These are phyloP conservation scores for Spea bombifrons DNA, from an alignment of 2,113 vertebrate species.

Conservation along the genomic window DNA sequence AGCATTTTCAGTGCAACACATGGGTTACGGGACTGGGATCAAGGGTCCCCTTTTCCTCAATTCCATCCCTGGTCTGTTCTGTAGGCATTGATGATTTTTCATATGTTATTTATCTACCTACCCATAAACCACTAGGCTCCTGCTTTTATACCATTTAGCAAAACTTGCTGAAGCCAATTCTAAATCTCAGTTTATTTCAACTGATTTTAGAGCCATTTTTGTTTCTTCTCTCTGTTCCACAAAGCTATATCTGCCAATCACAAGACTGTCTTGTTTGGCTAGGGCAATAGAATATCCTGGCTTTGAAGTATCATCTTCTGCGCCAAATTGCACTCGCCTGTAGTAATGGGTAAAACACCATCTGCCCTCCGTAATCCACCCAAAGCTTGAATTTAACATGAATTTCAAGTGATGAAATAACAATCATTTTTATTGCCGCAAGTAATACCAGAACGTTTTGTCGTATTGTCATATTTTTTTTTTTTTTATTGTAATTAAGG, in stretches of 20 bases:
- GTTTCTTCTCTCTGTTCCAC: not conserved
- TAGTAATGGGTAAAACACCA: not conserved
- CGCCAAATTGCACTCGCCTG: not conserved
- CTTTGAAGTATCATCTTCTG: not conserved
- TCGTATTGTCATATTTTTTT: too few relatives aligned
- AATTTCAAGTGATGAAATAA: not conserved
- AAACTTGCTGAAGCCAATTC: too few relatives aligned
- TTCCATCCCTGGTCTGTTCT: too few relatives aligned
- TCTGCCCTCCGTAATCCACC: not conserved
- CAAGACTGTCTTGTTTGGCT: not conserved
- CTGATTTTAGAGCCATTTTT: not conserved
- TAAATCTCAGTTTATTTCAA: too few relatives aligned
- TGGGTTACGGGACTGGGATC: too few relatives aligned
- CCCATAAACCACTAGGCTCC: too few relatives aligned
- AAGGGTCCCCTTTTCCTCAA: too few relatives aligned
- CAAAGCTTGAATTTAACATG: not conserved
- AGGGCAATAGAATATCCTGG: not conserved
- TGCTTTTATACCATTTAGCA: too few relatives aligned
- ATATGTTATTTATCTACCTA: too few relatives aligned
- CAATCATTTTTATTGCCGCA: not conserved
- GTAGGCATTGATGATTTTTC: too few relatives aligned
- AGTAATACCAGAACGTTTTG: not conserved
- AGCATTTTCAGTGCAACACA: too few relatives aligned
- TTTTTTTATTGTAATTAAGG: too few relatives aligned
- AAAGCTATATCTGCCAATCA: conserved; percentile 1